Evolutionary conservation across 2,888 invertebrate genomes (phyloP), one percentile per base, ranked within the genome.

Genomic region (Phania funesta): DNA sequence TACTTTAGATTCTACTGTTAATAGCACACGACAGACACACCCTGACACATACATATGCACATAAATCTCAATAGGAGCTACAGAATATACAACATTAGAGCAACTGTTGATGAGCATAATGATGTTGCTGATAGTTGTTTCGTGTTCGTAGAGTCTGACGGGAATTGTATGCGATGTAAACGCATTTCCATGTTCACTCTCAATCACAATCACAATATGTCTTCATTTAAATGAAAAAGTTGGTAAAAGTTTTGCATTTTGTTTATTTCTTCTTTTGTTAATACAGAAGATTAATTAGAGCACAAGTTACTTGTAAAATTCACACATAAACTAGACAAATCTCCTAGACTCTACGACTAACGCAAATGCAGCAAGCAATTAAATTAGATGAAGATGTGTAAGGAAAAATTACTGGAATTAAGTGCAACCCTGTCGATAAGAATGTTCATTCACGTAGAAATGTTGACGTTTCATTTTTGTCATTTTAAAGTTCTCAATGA

Each of bases 221-320:
- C 68, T 80, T 68, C 62, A 70, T 80, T 80, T 64, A 64, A 68
- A 74, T 62, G 73, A 26, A 80, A 62, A 52, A 62, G 16, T 65
- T 50, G 5, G 60, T 35, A 18, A 62, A 54, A 56, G 35, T 68
- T 32, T 74, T 65, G 0, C 20, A 48, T 50, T 29, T 52, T 35
- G 46, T 20, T 48, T 7, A 7, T 48, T 41, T 35, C 13, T 41
- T 18, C n/a, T n/a, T n/a, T n/a, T 13, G 65, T 65, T 24, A 16
- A n/a, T 22, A 67, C 24, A 50, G 41, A 67, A 67, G 81, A 77
- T 81, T 81, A 77, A 81, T 81, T 76, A 73, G 76, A 76, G 71
- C 76, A 81, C 13, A 71, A 76, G 65, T 38, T 54, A 20, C 64
- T 73, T 65, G 32, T 24, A 44, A 24, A 22, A 77, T 54, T 62